Conservation (phyloP, 2,113 vertebrate species). For the Gasterosteus aculeatus region DNA sequence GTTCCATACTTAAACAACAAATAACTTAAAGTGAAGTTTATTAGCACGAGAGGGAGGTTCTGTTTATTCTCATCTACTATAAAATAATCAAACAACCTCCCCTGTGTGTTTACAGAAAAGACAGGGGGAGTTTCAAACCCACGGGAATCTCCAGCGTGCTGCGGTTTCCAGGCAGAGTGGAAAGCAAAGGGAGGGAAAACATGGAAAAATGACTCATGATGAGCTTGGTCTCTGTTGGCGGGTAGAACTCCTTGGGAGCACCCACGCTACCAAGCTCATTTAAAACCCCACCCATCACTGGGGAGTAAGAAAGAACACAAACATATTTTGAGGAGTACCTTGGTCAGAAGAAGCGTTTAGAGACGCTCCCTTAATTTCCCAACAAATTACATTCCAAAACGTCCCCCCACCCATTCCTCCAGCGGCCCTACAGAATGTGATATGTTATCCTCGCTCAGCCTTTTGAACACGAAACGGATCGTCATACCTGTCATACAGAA, state of each 20-base stretch:
- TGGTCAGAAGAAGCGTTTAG: neutral
- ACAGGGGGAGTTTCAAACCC: conserved; percentile 30
- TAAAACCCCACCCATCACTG: neutral
- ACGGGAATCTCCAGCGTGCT: conserved; percentile 22
- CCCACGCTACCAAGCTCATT: neutral
- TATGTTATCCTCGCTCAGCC: neutral
- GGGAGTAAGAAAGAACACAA: neutral
- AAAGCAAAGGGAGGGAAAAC: conserved; percentile 34
- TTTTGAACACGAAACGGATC: neutral
- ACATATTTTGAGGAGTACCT: neutral
- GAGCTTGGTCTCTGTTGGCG: neutral
- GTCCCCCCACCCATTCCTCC: neutral
- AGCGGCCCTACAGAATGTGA: neutral
- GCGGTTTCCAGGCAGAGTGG: conserved; percentile 39
- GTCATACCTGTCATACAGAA: conserved; percentile 95
- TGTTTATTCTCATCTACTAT: neutral
- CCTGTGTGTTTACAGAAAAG: conserved; percentile 37
- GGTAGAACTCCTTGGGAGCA: neutral
- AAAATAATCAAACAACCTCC: neutral
- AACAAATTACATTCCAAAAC: neutral
- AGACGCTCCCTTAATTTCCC: neutral
- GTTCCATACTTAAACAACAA: neutral
- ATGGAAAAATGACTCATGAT: conserved; percentile 45
- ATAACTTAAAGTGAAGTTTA: neutral
- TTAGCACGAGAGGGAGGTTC: neutral